Conservation (phyloP, 2,888 invertebrate species). For the Cryptus armator region DNA sequence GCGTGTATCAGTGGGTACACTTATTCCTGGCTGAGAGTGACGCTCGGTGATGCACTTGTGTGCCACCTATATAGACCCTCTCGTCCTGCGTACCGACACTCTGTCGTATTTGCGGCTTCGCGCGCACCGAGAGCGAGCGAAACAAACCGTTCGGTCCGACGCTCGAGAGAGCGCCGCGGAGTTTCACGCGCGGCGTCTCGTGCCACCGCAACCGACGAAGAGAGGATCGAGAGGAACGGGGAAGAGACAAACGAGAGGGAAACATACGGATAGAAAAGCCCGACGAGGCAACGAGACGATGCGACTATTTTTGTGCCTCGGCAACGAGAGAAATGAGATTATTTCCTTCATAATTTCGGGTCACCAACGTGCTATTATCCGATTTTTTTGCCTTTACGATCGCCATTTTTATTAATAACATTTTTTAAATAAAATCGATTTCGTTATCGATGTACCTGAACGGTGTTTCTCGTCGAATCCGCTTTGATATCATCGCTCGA, state of each 20-base stretch:
- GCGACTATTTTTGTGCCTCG: slow-evolving; percentile 79
- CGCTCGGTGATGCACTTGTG: slow-evolving; percentile 44
- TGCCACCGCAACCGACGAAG: slow-evolving; percentile 44
- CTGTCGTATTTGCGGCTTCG: slow-evolving; percentile 63
- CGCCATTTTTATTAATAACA: not conserved
- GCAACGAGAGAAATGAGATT: slow-evolving; percentile 80
- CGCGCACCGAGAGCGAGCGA: slow-evolving; percentile 43
- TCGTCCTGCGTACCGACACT: slow-evolving; percentile 54
- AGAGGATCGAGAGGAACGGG: slow-evolving; percentile 1
- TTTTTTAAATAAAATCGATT: not conserved
- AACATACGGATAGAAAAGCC: slow-evolving; percentile 48
- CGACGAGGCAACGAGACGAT: slow-evolving; percentile 69
- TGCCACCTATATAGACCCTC: slow-evolving; percentile 36
- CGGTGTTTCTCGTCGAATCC: slow-evolving; percentile 81
- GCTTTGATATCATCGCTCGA: slow-evolving; percentile 91
- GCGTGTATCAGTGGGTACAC: slow-evolving; percentile 30
- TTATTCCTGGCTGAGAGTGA: slow-evolving; percentile 62
- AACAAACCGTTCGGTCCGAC: not conserved
- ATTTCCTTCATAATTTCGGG: slow-evolving; percentile 82
- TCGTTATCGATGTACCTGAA: slow-evolving; percentile 78
- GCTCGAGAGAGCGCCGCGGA: slow-evolving; percentile 2
- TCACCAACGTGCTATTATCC: slow-evolving; percentile 68
- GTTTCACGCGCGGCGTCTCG: slow-evolving; percentile 37
- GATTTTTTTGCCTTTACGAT: slow-evolving; percentile 45
- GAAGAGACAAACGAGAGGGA: slow-evolving; percentile 32